Base-by-base conservation (phyloP, 2,888 invertebrate species). In the Hirtodrosophila trivittata region DNA sequence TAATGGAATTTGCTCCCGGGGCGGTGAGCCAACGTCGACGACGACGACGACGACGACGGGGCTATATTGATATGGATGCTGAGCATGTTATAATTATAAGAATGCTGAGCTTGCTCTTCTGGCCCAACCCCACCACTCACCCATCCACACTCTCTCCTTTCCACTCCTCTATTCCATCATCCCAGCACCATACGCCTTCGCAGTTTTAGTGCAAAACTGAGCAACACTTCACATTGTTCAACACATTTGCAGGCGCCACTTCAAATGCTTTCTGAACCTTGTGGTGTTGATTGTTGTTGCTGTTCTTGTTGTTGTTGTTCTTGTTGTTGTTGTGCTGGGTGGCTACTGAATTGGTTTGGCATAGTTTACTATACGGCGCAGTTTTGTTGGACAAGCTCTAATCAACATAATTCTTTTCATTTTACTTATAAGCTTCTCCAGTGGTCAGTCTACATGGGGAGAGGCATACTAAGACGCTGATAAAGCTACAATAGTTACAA, bases 61-160 rank as follows among this genome's bases (percentile, higher is more conserved):
- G 58, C 54, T 59, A 62, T 77, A 84, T 84, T 81, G 85, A 81
- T 81, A 81, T 85, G 82, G 78, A 59, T 75, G 82, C 66, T 68
- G 71, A 82, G 75, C 78, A 82, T 69, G 72, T 66, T 78, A 85
- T 85, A 80, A 80, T 80, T 80, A 80, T 85, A 80, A 82, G 85
- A 85, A 78, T 75, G 82, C 71, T 77, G 82, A 72, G 83, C 57
- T 57, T 77, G 75, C 75, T 65, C 69, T 78, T 67, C 54, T 21
- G 25, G 39, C n/a, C 13, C 35, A 35, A 3, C 26, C 46, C n/a
- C 5, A 30, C 25, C 39, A 12, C 3, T 12, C 5, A 18, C 5
- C 13, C 8, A 21, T 21, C 2, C 18, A 2, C 5, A 21, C 18
- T 21, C 18, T 21, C 2, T 5, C 18, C 9, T 14, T 14, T 43